Evolutionary conservation across 2,797 vertebrate genomes (phyloP), one percentile per base, ranked within the genome.

Genomic region (Lagocephalus sceleratus): DNA sequence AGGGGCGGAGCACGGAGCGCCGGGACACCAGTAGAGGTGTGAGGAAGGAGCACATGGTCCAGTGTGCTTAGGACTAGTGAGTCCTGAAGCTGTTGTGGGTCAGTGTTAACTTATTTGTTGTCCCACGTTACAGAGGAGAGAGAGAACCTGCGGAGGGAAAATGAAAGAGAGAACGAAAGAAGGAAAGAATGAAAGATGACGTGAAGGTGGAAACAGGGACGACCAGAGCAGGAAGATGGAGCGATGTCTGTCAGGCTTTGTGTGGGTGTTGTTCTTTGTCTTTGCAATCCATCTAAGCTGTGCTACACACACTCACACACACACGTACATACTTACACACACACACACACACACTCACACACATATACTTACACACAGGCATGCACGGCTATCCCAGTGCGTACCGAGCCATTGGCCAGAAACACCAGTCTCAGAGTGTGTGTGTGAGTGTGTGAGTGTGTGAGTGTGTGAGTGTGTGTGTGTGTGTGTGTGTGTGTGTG

Each of bases 261-360:
- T 80, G 71, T 60, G 75, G 45, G 76, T 79, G 75, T 80, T 83
- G 77, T 83, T 82, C 59, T 76, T 75, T 77, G 69, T 74, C 68
- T 73, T 72, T 80, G 71, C 81, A 82, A 84, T 86, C 81, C 78
- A 83, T 88, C 74, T 85, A 88, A 88, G 82, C 83, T 80, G 71
- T 88, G 86, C 81, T 82, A 73, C 79, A 78, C 68, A 68, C 83
- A n/a, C n/a, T 62, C 71, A 63, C 71, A 51, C 60, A n/a, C 71
- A 42, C 58, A 20, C 73, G 65, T 44, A 72, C 77, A 80, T 54
- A 59, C 51, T 42, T 64, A 40, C 20, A 15, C 71, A 49, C n/a
- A 19, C 55, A 71, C 75, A 51, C 47, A 60, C 51, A 59, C 62
- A 65, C 29, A 57, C 52, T 32, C 47, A 57, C 54, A 53, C 62